Percentiles rank a stretch among this genome's conserved stretches.
Evolutionary conservation across 2,797 vertebrate genomes (phyloP).

Genomic region (Chelon auratus): DNA sequence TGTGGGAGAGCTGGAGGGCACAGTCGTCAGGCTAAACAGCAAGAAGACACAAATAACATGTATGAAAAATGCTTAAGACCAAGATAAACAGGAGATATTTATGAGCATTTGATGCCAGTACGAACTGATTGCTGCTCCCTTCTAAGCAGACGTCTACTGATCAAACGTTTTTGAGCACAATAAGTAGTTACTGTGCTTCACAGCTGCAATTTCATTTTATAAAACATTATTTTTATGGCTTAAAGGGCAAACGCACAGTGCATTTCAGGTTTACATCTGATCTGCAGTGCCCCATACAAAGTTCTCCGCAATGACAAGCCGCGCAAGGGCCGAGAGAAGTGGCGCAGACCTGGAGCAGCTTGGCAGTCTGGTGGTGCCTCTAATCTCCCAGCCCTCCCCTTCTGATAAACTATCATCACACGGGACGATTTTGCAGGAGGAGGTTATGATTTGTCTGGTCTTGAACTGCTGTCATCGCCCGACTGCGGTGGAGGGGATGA

Average conservation of each 20-base stretch:
- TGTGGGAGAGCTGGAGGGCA: slow-evolving; percentile 94
- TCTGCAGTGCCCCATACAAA: slow-evolving; percentile 11
- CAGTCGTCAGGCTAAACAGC: slow-evolving; percentile 92
- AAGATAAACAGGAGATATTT: not conserved
- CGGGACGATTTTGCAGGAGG: slow-evolving; percentile 47
- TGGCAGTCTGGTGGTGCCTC: slow-evolving; percentile 50
- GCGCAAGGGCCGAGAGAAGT: slow-evolving; percentile 38
- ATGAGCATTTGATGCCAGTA: not conserved
- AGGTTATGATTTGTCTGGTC: slow-evolving; percentile 61
- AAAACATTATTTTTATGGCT: slow-evolving; percentile 19
- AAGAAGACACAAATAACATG: slow-evolving; percentile 45
- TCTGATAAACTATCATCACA: slow-evolving; percentile 65
- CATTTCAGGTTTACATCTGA: slow-evolving; percentile 18
- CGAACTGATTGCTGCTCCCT: not conserved
- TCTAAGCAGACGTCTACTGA: not conserved
- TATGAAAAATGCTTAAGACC: slow-evolving; percentile 4
- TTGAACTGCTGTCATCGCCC: slow-evolving; percentile 56
- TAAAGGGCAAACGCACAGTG: slow-evolving; percentile 7
- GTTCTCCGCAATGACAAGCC: slow-evolving; percentile 42
- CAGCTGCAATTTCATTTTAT: not conserved
- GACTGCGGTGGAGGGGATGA: slow-evolving; percentile 44
- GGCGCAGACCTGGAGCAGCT: slow-evolving; percentile 37
- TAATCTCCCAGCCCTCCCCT: slow-evolving; percentile 52
- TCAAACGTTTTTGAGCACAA: not conserved
- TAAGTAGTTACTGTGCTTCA: too few species aligned